A percentile compares a stretch with the other conserved stretches of the same genome.
phyloP scores from a whole-genome alignment of 2,888 invertebrate species.

The Coelogynopora nodosa region DNA sequence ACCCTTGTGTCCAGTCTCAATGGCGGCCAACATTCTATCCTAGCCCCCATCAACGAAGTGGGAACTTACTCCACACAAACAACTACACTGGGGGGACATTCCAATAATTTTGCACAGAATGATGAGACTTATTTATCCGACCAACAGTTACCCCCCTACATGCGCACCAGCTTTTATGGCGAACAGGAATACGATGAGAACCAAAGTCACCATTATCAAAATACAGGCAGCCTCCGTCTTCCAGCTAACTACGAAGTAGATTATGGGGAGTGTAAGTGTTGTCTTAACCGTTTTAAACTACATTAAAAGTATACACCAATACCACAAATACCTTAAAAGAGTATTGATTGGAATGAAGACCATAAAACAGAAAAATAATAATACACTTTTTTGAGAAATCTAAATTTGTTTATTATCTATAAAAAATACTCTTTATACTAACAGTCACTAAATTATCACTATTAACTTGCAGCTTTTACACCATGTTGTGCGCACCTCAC shows the following conservation, averaged over 20 bases:
- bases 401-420: no score
- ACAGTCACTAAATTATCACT: no score
- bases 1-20: slow-evolving; percentile 1
- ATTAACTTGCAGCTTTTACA: no score
- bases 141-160: no score
- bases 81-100: neutral
- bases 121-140: neutral
- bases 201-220: neutral
- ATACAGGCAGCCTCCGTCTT: slow-evolving; percentile 17
- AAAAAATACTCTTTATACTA: no score
- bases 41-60: neutral
- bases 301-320: no score
- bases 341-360: no score
- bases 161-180: neutral
- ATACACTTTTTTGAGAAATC: no score
- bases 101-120: no score
- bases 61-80: neutral
- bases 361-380: no score
- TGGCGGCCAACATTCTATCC: neutral
- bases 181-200: neutral
- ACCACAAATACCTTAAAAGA: no score
- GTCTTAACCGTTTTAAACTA: neutral
- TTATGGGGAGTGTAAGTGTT: slow-evolving; percentile 27
- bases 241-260: slow-evolving; percentile 14
- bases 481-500: no score